These are phyloP conservation scores for Hypena proboscidalis DNA, from an alignment of 2,888 invertebrate genomes.

Conservation along the genomic window DNA sequence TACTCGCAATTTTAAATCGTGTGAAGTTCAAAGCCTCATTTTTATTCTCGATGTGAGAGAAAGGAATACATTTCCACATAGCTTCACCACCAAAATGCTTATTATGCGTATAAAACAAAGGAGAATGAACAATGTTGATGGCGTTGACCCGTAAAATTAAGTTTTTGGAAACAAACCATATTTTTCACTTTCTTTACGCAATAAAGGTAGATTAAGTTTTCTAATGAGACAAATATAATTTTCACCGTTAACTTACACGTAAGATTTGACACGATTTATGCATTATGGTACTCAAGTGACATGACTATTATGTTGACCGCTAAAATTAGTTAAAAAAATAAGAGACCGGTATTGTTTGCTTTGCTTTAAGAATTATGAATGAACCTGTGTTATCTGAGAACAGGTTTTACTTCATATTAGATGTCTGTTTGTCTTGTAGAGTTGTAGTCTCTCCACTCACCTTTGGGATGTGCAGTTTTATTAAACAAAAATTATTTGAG, in stretches of 20 bases:
- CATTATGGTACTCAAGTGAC: neutral
- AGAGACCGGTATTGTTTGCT: neutral
- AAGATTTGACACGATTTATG: neutral
- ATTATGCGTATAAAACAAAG: too few relatives aligned
- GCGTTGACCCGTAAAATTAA: neutral
- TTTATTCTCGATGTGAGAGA: too few relatives aligned
- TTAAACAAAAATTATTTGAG: too few relatives aligned
- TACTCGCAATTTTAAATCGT: too few relatives aligned
- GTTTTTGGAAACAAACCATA: neutral
- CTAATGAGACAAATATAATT: conserved; percentile 2
- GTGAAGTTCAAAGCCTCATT: too few relatives aligned
- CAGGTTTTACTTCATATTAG: too few relatives aligned
- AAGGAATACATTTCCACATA: too few relatives aligned
- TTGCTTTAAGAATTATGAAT: neutral
- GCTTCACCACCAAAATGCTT: too few relatives aligned
- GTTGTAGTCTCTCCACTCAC: too few relatives aligned
- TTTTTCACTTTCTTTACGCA: neutral
- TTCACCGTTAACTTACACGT: neutral
- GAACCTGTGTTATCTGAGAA: neutral
- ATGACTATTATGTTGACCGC: neutral
- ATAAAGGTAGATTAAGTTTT: neutral
- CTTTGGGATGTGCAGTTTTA: too few relatives aligned
- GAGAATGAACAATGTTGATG: neutral
- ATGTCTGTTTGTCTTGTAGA: too few relatives aligned
- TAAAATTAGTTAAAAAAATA: neutral